phyloP scores from a whole-genome alignment of 2,888 invertebrate genomes.

The Tachina lurida region DNA sequence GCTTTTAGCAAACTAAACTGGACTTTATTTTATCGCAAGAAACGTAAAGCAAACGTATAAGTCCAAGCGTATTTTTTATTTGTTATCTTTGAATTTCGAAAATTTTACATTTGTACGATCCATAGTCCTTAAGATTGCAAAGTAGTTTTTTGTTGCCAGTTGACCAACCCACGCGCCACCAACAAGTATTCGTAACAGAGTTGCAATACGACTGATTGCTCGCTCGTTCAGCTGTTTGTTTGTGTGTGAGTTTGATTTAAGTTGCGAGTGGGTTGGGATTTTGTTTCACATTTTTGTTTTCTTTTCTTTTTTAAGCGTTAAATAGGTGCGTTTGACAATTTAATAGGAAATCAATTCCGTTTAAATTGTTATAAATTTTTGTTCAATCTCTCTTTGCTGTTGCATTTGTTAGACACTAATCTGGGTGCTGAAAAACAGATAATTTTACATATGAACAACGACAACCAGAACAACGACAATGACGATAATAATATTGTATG shows the following conservation, averaged over 20 bases:
- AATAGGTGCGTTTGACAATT: constrained; percentile 75
- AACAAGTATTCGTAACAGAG: constrained; percentile 45
- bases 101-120: constrained; percentile 63
- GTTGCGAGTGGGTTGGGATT: constrained; percentile 61
- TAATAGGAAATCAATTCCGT: constrained; percentile 74
- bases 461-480: constrained; percentile 24
- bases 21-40: constrained; percentile 1
- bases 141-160: constrained; percentile 60
- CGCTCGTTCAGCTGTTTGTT: constrained; percentile 14
- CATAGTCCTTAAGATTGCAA: constrained; percentile 67
- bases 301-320: constrained; percentile 68
- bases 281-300: constrained; percentile 38
- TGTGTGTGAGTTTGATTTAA: constrained; percentile 3
- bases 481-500: constrained; percentile 23
- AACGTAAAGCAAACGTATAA: constrained; percentile 24
- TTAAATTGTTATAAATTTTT: constrained; percentile 63
- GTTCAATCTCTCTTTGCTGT: constrained; percentile 6
- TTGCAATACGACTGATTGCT: constrained; percentile 28
- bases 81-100: constrained; percentile 59
- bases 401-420: constrained; percentile 67
- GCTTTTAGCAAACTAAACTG: constrained; percentile 47
- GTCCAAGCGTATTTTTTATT: constrained; percentile 31
- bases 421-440: constrained; percentile 71
- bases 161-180: constrained; percentile 73
- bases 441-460: constrained; percentile 58